Percentiles rank a stretch among this genome's conserved stretches.
Evolutionary conservation across 2,113 vertebrate genomes (phyloP).

Genomic region (Pangasianodon gigas): DNA sequence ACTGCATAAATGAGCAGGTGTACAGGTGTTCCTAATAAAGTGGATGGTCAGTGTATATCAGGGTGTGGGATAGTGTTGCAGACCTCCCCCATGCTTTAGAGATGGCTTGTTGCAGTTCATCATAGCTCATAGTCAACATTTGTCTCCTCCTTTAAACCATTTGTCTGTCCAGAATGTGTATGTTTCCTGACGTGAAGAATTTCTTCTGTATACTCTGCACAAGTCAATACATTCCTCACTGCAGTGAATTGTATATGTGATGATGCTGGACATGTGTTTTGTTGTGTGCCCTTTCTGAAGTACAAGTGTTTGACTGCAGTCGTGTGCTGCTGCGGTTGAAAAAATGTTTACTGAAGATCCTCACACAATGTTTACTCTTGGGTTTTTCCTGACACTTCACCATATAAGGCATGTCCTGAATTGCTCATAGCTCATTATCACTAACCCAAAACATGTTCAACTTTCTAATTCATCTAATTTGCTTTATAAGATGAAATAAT

Average conservation of each 20-base stretch:
- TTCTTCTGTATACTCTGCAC: background rate
- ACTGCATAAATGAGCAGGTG: too few species aligned
- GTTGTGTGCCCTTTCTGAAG: background rate
- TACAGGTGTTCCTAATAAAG: too few species aligned
- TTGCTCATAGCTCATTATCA: background rate
- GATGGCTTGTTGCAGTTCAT: background rate
- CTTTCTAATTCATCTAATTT: background rate
- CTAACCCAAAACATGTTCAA: background rate
- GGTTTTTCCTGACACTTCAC: background rate
- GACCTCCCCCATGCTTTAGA: background rate
- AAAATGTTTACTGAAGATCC: background rate
- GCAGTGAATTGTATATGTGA: background rate
- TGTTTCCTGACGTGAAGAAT: background rate
- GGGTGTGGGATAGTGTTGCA: background rate
- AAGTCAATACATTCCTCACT: background rate
- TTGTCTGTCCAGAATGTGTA: background rate
- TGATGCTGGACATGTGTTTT: background rate
- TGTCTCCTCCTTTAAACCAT: background rate
- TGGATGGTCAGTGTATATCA: background rate
- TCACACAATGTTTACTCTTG: background rate
- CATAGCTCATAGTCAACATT: background rate
- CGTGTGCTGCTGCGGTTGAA: background rate
- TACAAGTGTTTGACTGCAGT: background rate
- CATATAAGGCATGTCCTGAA: background rate
- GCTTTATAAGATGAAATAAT: background rate